Conservation (phyloP, 1,140 invertebrate genomes). For the Ceratitis capitata region DNA sequence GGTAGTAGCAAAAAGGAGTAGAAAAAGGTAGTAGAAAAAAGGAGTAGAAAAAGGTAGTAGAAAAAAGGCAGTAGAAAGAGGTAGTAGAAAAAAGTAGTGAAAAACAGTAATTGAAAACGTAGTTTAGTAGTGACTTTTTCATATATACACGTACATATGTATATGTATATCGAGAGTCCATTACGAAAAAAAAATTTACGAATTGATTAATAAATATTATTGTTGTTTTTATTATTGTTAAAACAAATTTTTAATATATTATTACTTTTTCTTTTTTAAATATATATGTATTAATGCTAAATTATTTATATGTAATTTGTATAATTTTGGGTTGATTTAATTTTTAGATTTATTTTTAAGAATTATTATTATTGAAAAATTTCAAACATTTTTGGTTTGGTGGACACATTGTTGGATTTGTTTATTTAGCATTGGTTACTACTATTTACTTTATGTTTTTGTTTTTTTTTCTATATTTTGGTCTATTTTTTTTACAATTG, state of each 20-base stretch:
- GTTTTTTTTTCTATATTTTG: slow-evolving; percentile 26
- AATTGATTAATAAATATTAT: slow-evolving; percentile 14
- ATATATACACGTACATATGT: no score
- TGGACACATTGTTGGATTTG: slow-evolving; percentile 38
- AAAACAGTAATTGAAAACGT: not conserved
- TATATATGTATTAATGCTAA: slow-evolving; percentile 2
- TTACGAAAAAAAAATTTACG: not conserved
- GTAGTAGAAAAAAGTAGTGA: no score
- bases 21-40: no score
- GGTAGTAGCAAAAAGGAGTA: no score
- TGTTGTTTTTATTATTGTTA: slow-evolving; percentile 27
- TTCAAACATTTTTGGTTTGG: slow-evolving; percentile 38
- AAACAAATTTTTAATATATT: not conserved
- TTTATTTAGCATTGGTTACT: slow-evolving; percentile 42
- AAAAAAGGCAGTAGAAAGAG: not conserved
- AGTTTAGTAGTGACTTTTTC: slow-evolving; percentile 1
- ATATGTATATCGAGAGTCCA: not conserved
- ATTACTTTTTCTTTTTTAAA: not conserved
- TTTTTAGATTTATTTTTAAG: not conserved
- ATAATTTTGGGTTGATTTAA: slow-evolving; percentile 11
- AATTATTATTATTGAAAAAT: slow-evolving; percentile 42
- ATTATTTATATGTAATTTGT: slow-evolving; percentile 8
- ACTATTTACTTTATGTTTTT: slow-evolving; percentile 43
- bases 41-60: no score
- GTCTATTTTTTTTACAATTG: slow-evolving; percentile 54